Evolutionary conservation across 2,888 invertebrate species (phyloP).

Genomic region (Cephus sareptanus): DNA sequence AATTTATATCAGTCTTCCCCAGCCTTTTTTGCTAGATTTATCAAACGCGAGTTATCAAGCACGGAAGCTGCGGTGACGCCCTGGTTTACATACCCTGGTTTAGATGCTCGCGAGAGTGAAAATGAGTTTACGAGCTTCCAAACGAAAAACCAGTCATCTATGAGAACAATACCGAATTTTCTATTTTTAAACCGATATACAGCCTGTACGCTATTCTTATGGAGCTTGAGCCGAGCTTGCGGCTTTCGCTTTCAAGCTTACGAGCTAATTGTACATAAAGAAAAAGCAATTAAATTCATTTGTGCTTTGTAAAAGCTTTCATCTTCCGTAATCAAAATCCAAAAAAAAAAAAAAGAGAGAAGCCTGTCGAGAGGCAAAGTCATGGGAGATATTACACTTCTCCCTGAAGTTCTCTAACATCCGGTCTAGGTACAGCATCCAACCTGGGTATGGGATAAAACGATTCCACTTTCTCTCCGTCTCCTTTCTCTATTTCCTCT

Average conservation of each 20-base stretch:
- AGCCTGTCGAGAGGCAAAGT: not conserved
- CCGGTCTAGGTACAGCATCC: not conserved
- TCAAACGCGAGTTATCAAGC: not conserved
- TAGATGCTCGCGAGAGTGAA: not conserved
- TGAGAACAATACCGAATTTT: not conserved
- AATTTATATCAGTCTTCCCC: not conserved
- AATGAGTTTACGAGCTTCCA: not conserved
- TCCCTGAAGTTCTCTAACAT: not conserved
- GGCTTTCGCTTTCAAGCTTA: not conserved
- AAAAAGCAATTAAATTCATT: not conserved
- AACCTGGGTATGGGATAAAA: not conserved
- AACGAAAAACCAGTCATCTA: not conserved
- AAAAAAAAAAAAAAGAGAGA: not conserved
- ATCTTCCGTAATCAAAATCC: not conserved
- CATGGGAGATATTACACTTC: not conserved
- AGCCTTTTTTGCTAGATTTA: not conserved
- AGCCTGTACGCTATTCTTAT: not conserved
- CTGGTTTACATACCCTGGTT: not conserved
- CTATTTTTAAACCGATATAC: not conserved
- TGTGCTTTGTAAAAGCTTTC: not conserved
- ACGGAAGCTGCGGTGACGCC: not conserved
- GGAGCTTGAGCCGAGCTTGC: not conserved
- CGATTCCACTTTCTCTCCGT: not conserved
- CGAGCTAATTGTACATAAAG: not conserved
- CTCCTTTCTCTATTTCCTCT: not conserved